Evolutionary conservation across 2,888 invertebrate genomes (phyloP), one percentile per base, ranked within the genome.

Genomic region (Cosmia trapezina): DNA sequence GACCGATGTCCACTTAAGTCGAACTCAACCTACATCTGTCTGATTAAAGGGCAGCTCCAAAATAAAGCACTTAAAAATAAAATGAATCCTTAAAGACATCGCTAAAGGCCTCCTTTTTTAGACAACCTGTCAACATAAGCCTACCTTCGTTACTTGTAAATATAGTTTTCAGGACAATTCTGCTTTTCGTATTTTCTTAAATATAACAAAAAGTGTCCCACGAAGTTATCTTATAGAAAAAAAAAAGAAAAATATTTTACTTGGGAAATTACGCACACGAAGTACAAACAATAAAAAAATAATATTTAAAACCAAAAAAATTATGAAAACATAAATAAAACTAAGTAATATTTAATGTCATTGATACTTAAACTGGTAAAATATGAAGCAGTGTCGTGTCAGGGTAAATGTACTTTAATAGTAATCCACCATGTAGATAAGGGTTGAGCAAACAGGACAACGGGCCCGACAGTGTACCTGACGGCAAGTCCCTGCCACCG

Each of bases 111-210:
- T 49, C n/a, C 8, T 33, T 45, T 76, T 61, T 51, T 17, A 45
- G 28, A 51, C 14, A 72, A 3, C 28, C 47, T 49, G 62, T 73
- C 57, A 63, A 53, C 28, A 28, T 17, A 71, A 71, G 33, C 43
- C 33, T 22, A 63, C 72, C 72, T 22, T 33, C n/a, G 76, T 76
- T 47, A 66, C 45, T 6, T 45, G 22, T 22, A 59, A 51, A 45
- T 41, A 14, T 47, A 62, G 45, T 65, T 53, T 75, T 12, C 33
- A 45, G 1, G 14, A 45, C n/a, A n/a, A 19, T 12, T 19, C 3
- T 17, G 2, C 12, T 14, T 17, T 60, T 33, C 0, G 5, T 37
- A 49, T 45, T 43, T 61, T 45, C 9, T 37, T 56, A n/a, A 61
- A 70, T 22, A 63, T 1, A n/a, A 37, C 17, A 33, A 43, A 53